Conservation (phyloP, 2,888 invertebrate species). For the Ectobius pallidus region DNA sequence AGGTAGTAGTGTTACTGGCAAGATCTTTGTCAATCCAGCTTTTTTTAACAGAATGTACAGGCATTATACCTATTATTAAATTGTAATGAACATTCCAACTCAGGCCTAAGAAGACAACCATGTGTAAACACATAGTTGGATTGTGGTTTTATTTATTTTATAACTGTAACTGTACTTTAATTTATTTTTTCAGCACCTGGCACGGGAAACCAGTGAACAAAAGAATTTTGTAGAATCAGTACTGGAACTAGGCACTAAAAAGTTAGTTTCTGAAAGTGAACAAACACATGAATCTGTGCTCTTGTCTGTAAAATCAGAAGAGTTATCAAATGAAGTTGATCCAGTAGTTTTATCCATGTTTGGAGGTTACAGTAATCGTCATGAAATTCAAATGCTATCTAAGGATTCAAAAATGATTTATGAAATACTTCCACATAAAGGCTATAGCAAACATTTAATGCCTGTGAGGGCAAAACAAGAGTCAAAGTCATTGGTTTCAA, state of each 20-base stretch:
- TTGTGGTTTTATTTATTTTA: no score
- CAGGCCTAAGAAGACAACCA: no score
- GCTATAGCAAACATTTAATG: neutral
- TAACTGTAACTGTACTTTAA: no score
- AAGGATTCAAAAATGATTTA: neutral
- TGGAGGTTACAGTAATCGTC: no score
- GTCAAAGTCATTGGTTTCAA: no score
- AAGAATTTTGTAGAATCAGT: neutral
- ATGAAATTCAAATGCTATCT: neutral
- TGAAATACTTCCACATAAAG: neutral
- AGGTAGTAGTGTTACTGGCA: no score
- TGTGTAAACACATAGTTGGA: no score
- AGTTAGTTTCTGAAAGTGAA: neutral
- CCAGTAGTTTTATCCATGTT: neutral
- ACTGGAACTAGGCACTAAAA: neutral
- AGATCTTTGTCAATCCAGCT: no score
- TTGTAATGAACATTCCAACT: no score
- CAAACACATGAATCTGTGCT: neutral
- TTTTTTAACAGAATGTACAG: no score
- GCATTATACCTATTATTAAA: no score
- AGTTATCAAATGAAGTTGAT: neutral
- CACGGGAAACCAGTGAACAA: slow-evolving; percentile 11
- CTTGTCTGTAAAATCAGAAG: slow-evolving; percentile 7
- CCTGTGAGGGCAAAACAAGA: no score
- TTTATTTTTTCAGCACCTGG: slow-evolving; percentile 11